phyloP scores from a whole-genome alignment of 2,113 vertebrate genomes.

The Chaetura pelagica region DNA sequence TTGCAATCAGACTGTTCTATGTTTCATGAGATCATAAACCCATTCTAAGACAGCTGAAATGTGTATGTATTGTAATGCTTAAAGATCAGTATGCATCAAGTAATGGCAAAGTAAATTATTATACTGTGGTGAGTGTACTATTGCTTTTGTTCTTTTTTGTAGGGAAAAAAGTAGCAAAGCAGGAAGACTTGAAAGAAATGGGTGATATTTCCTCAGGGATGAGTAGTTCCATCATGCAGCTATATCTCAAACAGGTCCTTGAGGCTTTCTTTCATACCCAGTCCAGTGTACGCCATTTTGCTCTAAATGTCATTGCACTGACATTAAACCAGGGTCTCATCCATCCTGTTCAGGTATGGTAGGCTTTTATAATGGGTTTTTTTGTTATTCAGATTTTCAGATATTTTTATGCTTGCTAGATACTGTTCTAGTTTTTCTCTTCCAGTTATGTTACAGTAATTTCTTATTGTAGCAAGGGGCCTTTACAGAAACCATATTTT shows the following conservation, averaged over 20 bases:
- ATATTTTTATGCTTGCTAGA: not conserved
- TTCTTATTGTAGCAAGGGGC: not conserved
- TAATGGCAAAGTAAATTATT: not conserved
- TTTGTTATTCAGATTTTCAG: not conserved
- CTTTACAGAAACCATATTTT: not conserved
- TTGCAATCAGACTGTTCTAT: too few species aligned
- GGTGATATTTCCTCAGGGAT: slow-evolving; percentile 99
- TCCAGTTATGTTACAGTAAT: not conserved
- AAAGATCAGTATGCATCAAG: too few species aligned
- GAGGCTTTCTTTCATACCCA: slow-evolving; percentile 96
- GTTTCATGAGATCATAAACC: too few species aligned
- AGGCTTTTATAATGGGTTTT: not conserved
- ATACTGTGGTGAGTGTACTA: not conserved
- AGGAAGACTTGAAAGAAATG: slow-evolving; percentile 99
- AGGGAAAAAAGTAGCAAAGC: slow-evolving; percentile 98
- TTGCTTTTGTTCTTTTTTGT: slow-evolving; percentile 44
- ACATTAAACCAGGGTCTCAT: slow-evolving; percentile 98
- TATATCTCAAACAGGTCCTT: slow-evolving; percentile 99
- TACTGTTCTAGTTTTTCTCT: not conserved
- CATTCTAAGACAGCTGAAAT: too few species aligned
- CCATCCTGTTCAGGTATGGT: slow-evolving; percentile 94
- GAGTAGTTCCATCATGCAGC: slow-evolving; percentile 99
- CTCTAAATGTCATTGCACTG: slow-evolving; percentile 96
- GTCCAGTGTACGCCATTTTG: slow-evolving; percentile 96
- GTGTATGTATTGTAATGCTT: too few species aligned